Percentiles rank a stretch among this genome's conserved stretches.
Conservation (phyloP, 23 tunicate genomes). For the Pegea sp. region DNA sequence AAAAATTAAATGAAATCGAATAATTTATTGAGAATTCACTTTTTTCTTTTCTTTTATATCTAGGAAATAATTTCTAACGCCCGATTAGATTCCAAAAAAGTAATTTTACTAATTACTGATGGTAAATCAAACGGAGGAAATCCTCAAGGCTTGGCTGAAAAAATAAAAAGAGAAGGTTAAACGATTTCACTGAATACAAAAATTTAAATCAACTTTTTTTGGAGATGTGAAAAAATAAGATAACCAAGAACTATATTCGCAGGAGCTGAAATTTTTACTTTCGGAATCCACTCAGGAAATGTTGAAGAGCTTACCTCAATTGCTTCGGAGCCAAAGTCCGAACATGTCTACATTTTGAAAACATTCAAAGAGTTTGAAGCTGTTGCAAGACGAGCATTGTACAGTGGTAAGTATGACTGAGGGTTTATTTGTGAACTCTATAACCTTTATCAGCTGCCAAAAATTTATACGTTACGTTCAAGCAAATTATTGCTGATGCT, state of each 20-base stretch:
- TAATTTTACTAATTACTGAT: conserved; percentile 60
- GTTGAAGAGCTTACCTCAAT: conserved; percentile 40
- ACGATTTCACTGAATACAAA: background rate
- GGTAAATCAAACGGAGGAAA: conserved; percentile 76
- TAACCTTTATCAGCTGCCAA: too few species aligned
- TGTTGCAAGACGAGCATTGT: conserved; percentile 74
- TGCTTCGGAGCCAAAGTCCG: conserved; percentile 47
- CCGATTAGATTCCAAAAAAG: conserved; percentile 59
- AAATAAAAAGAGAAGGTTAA: conserved; percentile 32
- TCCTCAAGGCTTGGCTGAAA: conserved; percentile 32
- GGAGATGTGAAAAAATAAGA: background rate
- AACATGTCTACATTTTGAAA: conserved; percentile 47
- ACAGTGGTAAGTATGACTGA: conserved; percentile 41
- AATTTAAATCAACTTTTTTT: background rate
- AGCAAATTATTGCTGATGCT: too few species aligned
- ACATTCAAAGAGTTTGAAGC: conserved; percentile 75
- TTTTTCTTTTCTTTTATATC: too few species aligned
- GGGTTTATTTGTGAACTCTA: too few species aligned
- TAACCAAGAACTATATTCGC: background rate
- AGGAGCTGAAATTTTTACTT: conserved; percentile 79
- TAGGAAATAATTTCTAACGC: conserved; percentile 59
- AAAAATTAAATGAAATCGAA: too few species aligned
- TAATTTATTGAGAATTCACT: too few species aligned
- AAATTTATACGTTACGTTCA: background rate
- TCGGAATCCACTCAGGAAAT: conserved; percentile 69